Evolutionary conservation across 2,888 invertebrate species (phyloP), one percentile per base, ranked within the genome.

Genomic region (Drosophila differens): DNA sequence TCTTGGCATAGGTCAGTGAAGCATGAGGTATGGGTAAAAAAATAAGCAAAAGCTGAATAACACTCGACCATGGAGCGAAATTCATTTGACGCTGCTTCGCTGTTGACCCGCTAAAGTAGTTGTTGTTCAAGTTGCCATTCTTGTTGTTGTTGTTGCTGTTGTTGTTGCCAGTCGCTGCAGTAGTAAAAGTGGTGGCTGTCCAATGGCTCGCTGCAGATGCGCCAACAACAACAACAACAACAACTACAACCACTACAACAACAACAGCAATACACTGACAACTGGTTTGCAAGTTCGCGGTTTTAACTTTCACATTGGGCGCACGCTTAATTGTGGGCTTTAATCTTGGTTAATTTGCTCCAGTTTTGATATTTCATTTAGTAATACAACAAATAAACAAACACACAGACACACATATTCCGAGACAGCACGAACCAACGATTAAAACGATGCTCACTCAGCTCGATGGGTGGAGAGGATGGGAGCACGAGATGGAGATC

Each of bases 281-380:
- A 89, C 90, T 85, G 90, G 90, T 85, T 85, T 83, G 70, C 74
- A 71, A 71, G 73, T 80, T 82, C 73, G 73, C 81, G 58, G 68
- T 70, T 70, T 87, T 87, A 88, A 87, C 86, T 87, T 87, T 87
- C 86, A 87, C 86, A 90, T 90, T 89, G 89, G 84, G 84, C 84
- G 70, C 77, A 64, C 69, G 61, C 74, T 82, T 90, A 89, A 87
- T 87, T 90, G 89, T 88, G 85, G 76, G 82, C 86, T 83, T 85
- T 70, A 79, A 83, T 83, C 89, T 85, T 78, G 89, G 75, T 77
- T 89, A 89, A 90, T 88, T 90, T 87, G 86, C 86, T 87, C 86
- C 76, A 87, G 82, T 90, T 87, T 87, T 77, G 68, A 81, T 85
- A 67, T 72, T 79, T 79, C 67, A 81, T 82, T 79, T 76, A 67